phyloP scores from a whole-genome alignment of 2,113 vertebrate genomes.

The Gnathonemus longibarbis region DNA sequence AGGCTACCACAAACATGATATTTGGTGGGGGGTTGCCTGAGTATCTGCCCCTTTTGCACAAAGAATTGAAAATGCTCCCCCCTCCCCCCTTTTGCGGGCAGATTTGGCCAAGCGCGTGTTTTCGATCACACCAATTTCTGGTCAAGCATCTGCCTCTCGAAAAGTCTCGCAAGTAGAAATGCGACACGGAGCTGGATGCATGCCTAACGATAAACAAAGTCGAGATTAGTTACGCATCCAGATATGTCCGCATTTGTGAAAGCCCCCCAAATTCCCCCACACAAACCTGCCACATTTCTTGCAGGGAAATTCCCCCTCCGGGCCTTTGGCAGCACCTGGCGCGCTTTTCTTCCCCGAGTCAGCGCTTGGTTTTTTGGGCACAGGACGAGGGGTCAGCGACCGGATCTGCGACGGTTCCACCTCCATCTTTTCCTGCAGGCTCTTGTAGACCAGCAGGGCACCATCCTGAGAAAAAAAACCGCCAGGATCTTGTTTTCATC shows the following conservation, averaged over 20 bases:
- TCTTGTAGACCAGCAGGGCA: conserved; percentile 60
- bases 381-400: conserved; percentile 21
- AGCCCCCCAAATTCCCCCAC: not conserved
- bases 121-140: not conserved
- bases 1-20: not conserved
- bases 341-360: conserved; percentile 54
- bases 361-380: conserved; percentile 53
- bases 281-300: conserved; percentile 95
- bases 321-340: conserved; percentile 55
- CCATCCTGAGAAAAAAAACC: conserved; percentile 49
- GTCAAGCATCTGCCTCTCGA: not conserved
- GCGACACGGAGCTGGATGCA: not conserved
- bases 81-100: not conserved
- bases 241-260: not conserved
- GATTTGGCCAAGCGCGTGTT: not conserved
- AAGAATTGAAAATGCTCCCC: not conserved
- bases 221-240: not conserved
- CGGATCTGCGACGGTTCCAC: conserved; percentile 43
- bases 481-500: not conserved
- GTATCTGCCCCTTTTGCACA: not conserved
- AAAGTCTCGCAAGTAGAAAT: not conserved
- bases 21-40: not conserved
- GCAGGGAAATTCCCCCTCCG: conserved; percentile 93
- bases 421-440: conserved; percentile 62
- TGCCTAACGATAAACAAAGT: not conserved